A percentile compares a stretch with the other conserved stretches of the same genome.
These are phyloP conservation scores for Epizoanthus illoricatus DNA, from an alignment of 92 coral and sea anemone species.

Conservation along the genomic window DNA sequence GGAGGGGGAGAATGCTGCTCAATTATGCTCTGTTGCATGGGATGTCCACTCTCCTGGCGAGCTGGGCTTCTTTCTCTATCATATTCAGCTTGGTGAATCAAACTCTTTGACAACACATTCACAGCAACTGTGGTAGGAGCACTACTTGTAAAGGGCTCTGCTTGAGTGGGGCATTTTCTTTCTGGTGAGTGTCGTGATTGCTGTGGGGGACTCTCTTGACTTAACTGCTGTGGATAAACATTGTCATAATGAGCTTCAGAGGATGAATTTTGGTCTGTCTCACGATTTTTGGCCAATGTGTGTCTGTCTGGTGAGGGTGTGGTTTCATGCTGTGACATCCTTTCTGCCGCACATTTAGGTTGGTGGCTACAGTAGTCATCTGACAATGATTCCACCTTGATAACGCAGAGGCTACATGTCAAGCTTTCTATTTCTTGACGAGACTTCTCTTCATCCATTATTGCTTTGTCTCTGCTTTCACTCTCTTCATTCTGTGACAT, in stretches of 20 bases:
- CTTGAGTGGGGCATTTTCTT: not conserved
- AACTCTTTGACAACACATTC: not conserved
- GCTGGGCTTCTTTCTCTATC: not conserved
- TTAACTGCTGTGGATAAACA: no score
- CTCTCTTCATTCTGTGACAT: not conserved
- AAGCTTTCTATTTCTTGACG: conserved; percentile 1
- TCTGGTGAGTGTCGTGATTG: not conserved
- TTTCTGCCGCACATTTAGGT: not conserved
- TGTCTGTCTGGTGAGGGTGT: not conserved
- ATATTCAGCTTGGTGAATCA: not conserved
- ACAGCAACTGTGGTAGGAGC: not conserved
- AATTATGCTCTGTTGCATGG: not conserved
- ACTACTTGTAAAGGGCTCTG: not conserved
- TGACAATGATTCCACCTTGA: conserved; percentile 17
- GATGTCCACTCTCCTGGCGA: not conserved
- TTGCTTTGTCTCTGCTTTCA: not conserved
- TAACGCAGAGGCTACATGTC: conserved; percentile 5
- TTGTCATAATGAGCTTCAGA: not conserved
- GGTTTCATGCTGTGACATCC: not conserved
- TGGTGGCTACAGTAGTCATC: not conserved
- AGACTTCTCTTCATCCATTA: not conserved
- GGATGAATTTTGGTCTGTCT: not conserved
- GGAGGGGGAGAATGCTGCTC: not conserved
- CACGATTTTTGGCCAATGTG: not conserved
- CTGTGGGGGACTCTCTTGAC: no score